Evolutionary conservation across 2,888 invertebrate species (phyloP), one percentile per base, ranked within the genome.

Genomic region (Spodoptera littoralis): DNA sequence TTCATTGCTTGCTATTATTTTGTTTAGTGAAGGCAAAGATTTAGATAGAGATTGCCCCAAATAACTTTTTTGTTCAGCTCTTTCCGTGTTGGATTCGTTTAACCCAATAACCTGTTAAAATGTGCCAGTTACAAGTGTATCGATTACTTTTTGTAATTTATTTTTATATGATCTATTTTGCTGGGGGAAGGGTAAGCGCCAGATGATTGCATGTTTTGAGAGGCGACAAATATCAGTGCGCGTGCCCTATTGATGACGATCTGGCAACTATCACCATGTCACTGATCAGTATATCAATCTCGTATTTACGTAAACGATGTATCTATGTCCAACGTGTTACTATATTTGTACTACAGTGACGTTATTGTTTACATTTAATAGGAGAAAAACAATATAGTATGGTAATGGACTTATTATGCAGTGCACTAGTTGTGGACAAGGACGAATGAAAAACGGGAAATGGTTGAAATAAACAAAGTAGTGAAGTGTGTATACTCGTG

Each of bases 241-340:
- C 70, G 50, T 67, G 50, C 51, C 48, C 50, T 55, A 63, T 60
- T 61, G 62, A 54, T 60, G 60, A 63, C 50, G 48, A 11, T 74
- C 77, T 83, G 81, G 77, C 81, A 80, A 65, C 59, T 67, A 60
- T 73, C 76, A 52, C 54, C 46, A 55, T 49, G 55, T 56, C 60
- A 50, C 36, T 65, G 46, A 62, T 49, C 58, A 60, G 11, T 18
- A 48, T 27, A 60, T 42, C 47, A 36, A 46, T 52, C 63, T 60
- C 55, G 22, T 47, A 64, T 54, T 55, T 66, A 60, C 56, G 53
- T 48, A 69, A 73, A 69, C 24, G 51, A 2, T 18, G n/a, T 30
- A 43, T 22, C 54, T 58, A 41, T 47, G 54, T 11, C 36, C 8
- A 51, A 46, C 27, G 36, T n/a, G n/a, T n/a, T 45, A 45, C 6